Evolutionary conservation across 2,113 vertebrate species (phyloP).

Genomic region (Cebus imitator): DNA sequence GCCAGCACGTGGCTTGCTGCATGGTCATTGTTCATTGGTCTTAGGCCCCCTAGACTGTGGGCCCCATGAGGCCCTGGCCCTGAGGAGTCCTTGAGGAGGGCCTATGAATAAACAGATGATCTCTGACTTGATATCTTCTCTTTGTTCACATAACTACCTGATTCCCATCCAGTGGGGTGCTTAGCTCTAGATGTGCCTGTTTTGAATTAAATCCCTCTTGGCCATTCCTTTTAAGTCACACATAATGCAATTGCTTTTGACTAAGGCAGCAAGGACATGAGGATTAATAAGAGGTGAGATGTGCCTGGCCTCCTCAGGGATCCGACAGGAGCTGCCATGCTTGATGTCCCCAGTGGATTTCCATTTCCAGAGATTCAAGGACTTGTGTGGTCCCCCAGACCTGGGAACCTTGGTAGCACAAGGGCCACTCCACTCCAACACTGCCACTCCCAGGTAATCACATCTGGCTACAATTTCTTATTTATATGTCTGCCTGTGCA

Average conservation of each 20-base stretch:
- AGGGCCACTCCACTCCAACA: rapidly evolving
- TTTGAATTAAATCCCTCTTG: background rate
- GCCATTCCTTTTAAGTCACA: background rate
- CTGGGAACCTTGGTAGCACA: background rate
- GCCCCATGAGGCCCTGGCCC: background rate
- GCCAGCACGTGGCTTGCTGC: background rate
- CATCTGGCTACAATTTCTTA: background rate
- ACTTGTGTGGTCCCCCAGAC: background rate
- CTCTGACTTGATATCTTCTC: background rate
- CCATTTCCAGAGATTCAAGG: background rate
- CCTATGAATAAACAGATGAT: background rate
- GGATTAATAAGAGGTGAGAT: background rate
- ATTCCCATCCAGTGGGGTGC: background rate
- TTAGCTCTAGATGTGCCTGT: background rate
- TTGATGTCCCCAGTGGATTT: too few species aligned
- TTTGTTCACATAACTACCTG: background rate
- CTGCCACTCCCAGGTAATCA: too few species aligned
- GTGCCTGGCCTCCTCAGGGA: background rate
- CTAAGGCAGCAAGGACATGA: background rate
- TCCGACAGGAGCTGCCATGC: background rate
- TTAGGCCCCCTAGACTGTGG: background rate
- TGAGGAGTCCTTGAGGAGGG: background rate
- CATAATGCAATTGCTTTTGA: background rate
- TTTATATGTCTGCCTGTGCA: background rate
- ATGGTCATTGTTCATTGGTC: background rate